phyloP scores from a whole-genome alignment of 2,888 invertebrate genomes.

The Meta bourneti region DNA sequence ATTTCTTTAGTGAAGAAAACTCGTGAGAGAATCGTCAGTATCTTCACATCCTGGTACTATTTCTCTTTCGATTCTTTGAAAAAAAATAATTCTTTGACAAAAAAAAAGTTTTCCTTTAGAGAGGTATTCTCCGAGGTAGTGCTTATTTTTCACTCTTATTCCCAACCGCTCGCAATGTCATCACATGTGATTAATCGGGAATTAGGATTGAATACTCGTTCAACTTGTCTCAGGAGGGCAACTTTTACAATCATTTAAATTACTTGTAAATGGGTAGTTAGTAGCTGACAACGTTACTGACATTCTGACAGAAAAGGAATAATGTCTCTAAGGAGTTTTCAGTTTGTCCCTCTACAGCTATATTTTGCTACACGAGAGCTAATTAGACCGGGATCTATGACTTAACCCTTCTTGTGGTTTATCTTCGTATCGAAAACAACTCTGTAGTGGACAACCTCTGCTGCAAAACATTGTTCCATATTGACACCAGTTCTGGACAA shows the following conservation, averaged over 20 bases:
- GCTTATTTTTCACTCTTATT: not conserved
- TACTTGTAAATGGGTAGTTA: too few relatives aligned
- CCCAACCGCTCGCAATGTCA: not conserved
- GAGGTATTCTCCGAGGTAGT: not conserved
- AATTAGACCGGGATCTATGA: too few relatives aligned
- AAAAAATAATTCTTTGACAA: not conserved
- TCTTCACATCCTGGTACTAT: not conserved
- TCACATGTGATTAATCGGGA: not conserved
- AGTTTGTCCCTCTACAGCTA: too few relatives aligned
- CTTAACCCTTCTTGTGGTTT: too few relatives aligned
- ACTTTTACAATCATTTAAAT: not conserved
- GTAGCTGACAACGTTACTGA: too few relatives aligned
- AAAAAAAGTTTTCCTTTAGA: not conserved
- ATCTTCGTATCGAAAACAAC: too few relatives aligned
- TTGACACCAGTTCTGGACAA: too few relatives aligned
- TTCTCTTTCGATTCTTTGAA: not conserved
- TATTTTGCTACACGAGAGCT: too few relatives aligned
- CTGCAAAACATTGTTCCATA: too few relatives aligned
- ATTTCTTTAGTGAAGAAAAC: conserved; percentile 1
- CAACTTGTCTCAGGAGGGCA: not conserved
- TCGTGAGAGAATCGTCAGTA: not conserved
- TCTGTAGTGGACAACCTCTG: too few relatives aligned
- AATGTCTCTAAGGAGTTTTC: too few relatives aligned
- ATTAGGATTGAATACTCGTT: not conserved
- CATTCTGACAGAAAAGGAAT: too few relatives aligned